phyloP scores from a whole-genome alignment of 2,113 vertebrate genomes.

The Muntiacus muntjak region DNA sequence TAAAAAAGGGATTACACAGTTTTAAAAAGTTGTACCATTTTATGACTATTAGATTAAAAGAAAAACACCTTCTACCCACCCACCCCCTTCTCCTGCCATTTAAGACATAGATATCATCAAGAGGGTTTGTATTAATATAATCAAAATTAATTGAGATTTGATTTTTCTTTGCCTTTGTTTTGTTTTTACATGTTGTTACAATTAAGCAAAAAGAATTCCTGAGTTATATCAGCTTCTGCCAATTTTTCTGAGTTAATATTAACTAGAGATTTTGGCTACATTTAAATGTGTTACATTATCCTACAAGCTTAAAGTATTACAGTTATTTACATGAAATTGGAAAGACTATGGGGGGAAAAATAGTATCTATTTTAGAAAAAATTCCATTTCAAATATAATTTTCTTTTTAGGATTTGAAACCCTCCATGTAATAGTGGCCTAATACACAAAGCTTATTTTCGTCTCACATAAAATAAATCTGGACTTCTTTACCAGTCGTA shows the following conservation, averaged over 20 bases:
- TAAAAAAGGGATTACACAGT: not conserved
- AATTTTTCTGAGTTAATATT: conserved; percentile 23
- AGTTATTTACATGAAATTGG: not conserved
- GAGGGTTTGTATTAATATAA: not conserved
- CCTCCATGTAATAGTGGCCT: not conserved
- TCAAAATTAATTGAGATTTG: not conserved
- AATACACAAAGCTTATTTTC: not conserved
- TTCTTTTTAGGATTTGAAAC: not conserved
- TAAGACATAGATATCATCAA: not conserved
- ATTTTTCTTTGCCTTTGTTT: conserved; percentile 23
- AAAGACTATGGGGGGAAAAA: not conserved
- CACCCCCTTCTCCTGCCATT: not conserved
- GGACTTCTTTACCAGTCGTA: not conserved
- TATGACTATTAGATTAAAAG: not conserved
- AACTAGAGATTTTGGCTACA: not conserved
- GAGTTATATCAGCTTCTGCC: not conserved
- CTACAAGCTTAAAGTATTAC: not conserved
- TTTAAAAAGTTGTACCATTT: not conserved
- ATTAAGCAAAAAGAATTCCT: not conserved
- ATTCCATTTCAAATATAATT: not conserved
- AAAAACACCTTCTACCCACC: not conserved
- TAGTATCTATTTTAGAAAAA: not conserved
- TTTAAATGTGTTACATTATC: not conserved
- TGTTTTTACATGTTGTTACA: conserved; percentile 18
- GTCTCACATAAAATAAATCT: not conserved